These are phyloP conservation scores for Oryzaephilus surinamensis DNA, from an alignment of 1,140 invertebrate species.

Conservation along the genomic window DNA sequence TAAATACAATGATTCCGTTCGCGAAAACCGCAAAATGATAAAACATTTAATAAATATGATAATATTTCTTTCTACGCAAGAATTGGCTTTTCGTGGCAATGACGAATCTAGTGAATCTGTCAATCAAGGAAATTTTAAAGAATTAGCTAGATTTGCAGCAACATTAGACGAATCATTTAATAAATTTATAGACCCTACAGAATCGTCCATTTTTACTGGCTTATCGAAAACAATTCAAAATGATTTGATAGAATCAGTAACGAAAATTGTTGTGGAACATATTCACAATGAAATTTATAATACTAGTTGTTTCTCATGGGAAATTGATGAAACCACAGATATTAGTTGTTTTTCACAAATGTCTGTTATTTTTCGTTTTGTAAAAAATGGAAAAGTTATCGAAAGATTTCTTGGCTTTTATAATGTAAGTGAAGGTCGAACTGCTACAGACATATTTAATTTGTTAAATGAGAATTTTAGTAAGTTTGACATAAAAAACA, in stretches of 20 bases:
- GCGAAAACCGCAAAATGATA: constrained; percentile 7
- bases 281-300: constrained; percentile 7
- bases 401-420: constrained; percentile 15
- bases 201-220: constrained; percentile 6
- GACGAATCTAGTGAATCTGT: constrained; percentile 4
- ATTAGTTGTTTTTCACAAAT: constrained; percentile 7
- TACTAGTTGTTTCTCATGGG: constrained; percentile 6
- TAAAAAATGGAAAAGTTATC: constrained; percentile 5
- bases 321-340: constrained; percentile 14
- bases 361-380: constrained; percentile 11
- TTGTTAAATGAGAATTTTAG: constrained; percentile 9
- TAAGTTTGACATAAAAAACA: constrained; percentile 16
- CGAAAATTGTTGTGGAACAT: constrained; percentile 1
- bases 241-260: constrained; percentile 8
- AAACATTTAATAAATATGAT: constrained; percentile 8
- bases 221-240: constrained; percentile 12
- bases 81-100: constrained; percentile 5
- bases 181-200: constrained; percentile 1
- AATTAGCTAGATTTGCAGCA: constrained; percentile 2
- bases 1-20: neutral
- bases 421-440: constrained; percentile 8
- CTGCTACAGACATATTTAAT: constrained; percentile 18
- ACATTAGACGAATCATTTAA: constrained; percentile 3
- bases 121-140: constrained; percentile 8
- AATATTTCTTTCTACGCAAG: constrained; percentile 5